Percentiles rank a stretch among this genome's conserved stretches.
Evolutionary conservation across 2,113 vertebrate species (phyloP).

Genomic region (Pelvicachromis taeniatus): DNA sequence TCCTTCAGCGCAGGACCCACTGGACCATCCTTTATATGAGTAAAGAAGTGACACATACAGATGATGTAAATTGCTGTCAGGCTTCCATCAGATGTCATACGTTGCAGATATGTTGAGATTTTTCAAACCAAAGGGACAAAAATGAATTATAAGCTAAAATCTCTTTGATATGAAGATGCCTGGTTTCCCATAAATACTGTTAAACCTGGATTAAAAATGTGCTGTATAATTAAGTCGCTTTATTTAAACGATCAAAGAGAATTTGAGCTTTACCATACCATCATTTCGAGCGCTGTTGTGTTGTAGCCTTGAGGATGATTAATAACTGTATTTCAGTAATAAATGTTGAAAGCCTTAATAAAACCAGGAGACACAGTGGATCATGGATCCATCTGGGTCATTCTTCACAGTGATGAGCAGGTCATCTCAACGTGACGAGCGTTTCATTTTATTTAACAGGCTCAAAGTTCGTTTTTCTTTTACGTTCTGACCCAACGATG

Average conservation of each 20-base stretch:
- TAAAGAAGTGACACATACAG: background rate
- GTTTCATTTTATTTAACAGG: background rate
- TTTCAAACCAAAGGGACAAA: background rate
- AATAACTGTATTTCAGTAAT: background rate
- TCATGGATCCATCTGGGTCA: background rate
- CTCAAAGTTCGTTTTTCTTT: background rate
- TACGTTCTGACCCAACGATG: background rate
- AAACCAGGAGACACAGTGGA: background rate
- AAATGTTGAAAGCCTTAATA: background rate
- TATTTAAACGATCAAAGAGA: background rate
- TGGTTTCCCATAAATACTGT: background rate
- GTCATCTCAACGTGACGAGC: background rate
- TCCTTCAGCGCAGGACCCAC: background rate
- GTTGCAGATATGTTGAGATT: background rate
- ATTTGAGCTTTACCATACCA: background rate
- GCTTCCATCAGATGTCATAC: rapidly evolving
- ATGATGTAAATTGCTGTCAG: background rate
- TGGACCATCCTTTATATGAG: background rate
- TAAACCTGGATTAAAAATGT: background rate
- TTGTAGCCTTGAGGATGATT: background rate
- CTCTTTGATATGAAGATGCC: background rate
- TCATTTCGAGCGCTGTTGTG: background rate
- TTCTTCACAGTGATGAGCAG: background rate
- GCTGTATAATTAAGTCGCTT: background rate
- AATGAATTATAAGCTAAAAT: background rate